A percentile compares a stretch with the other conserved stretches of the same genome.
These are phyloP conservation scores for Fragum sueziense DNA, from an alignment of 2,888 invertebrate species.

Conservation along the genomic window DNA sequence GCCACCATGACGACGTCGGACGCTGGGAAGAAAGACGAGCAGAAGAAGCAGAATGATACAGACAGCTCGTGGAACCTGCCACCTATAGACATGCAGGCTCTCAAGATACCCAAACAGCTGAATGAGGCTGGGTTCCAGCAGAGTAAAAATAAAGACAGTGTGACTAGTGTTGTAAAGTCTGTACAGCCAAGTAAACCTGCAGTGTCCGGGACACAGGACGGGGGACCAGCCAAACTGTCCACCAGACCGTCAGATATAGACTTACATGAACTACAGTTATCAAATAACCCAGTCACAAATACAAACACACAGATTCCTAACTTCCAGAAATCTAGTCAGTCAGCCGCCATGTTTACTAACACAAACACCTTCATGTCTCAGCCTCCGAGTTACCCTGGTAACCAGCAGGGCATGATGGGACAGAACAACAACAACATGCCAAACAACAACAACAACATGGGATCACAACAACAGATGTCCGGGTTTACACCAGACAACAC, in stretches of 20 bases:
- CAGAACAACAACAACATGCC: constrained; percentile 8
- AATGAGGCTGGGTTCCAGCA: constrained; percentile 16
- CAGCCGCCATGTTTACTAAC: not conserved
- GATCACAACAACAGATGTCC: not conserved
- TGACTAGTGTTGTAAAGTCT: not conserved
- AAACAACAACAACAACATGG: not conserved
- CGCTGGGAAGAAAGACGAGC: not conserved
- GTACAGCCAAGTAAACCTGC: not conserved
- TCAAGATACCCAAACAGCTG: constrained; percentile 52
- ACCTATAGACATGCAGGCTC: constrained; percentile 52
- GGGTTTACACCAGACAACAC: constrained; percentile 2
- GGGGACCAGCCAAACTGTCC: constrained; percentile 18
- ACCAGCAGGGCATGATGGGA: constrained; percentile 1
- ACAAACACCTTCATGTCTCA: not conserved
- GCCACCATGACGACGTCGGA: not conserved
- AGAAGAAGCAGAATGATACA: not conserved
- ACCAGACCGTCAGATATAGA: constrained; percentile 59
- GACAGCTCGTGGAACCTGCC: constrained; percentile 49
- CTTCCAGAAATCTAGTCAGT: constrained; percentile 6
- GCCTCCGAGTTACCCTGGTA: constrained; percentile 4
- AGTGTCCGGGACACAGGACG: not conserved
- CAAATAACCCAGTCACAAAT: constrained; percentile 14
- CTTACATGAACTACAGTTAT: constrained; percentile 54
- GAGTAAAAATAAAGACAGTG: not conserved
- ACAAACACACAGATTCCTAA: not conserved